Conservation (phyloP, 2,888 invertebrate genomes). For the Zygogramma bicolorata region DNA sequence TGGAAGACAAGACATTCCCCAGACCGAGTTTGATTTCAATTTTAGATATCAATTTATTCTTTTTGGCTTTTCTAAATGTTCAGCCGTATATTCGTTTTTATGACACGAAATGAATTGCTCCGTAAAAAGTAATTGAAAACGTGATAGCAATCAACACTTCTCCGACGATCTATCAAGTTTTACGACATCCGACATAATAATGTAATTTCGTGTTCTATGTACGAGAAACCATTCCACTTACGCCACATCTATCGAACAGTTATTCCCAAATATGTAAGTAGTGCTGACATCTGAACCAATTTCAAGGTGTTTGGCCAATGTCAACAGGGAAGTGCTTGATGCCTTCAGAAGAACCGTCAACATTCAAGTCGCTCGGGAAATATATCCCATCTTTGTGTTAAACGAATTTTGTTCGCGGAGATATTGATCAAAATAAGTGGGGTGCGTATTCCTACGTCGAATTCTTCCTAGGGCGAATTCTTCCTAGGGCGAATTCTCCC, state of each 20-base stretch:
- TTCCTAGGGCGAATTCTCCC: too few species aligned
- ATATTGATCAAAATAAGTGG: too few species aligned
- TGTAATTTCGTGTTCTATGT: neutral
- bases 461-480: too few species aligned
- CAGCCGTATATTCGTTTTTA: neutral
- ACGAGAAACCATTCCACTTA: constrained; percentile 9
- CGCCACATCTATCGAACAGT: constrained; percentile 16
- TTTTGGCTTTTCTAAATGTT: neutral
- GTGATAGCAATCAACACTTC: constrained; percentile 4
- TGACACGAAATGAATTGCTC: neutral
- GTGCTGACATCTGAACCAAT: constrained; percentile 13
- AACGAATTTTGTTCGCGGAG: too few species aligned
- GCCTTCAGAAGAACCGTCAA: too few species aligned
- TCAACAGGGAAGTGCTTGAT: too few species aligned
- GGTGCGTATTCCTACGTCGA: too few species aligned
- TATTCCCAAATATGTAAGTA: neutral
- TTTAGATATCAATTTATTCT: neutral
- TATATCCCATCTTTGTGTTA: too few species aligned
- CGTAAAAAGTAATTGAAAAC: constrained; percentile 7
- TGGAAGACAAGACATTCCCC: neutral
- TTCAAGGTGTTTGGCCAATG: neutral
- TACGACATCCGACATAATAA: constrained; percentile 1
- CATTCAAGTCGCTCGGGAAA: too few species aligned
- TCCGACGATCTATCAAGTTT: neutral
- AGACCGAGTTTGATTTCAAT: neutral